These are phyloP conservation scores for Synergus laeviventris DNA, from an alignment of 2,888 invertebrate species.

Conservation along the genomic window DNA sequence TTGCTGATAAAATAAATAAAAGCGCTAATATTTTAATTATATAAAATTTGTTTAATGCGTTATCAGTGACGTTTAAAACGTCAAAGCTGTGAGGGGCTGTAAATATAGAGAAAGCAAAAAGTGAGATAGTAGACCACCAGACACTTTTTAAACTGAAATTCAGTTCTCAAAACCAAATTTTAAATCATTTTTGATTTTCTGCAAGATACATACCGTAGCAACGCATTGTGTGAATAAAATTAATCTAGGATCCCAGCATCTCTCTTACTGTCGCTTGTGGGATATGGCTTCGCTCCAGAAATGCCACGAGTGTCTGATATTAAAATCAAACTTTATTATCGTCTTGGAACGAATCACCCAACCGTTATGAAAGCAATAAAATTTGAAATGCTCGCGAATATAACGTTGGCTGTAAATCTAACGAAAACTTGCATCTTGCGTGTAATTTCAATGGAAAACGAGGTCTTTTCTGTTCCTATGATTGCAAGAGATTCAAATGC, in stretches of 20 bases:
- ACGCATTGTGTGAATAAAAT: slow-evolving; percentile 20
- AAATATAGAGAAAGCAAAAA: no score
- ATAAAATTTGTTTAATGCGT: no score
- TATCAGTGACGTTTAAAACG: no score
- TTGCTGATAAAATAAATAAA: no score
- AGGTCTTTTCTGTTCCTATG: neutral
- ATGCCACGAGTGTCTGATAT: slow-evolving; percentile 36
- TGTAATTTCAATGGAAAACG: slow-evolving; percentile 13
- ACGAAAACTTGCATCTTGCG: neutral
- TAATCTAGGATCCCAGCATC: slow-evolving; percentile 22
- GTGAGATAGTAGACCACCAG: no score
- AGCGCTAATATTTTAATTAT: no score
- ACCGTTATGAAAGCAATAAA: slow-evolving; percentile 23
- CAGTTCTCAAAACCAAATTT: neutral
- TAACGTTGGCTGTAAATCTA: slow-evolving; percentile 15
- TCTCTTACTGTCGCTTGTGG: slow-evolving; percentile 30
- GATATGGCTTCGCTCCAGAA: slow-evolving; percentile 36
- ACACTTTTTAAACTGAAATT: no score
- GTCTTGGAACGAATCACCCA: slow-evolving; percentile 23
- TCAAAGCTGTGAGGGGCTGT: no score
- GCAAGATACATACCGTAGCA: neutral
- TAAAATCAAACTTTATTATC: slow-evolving; percentile 39
- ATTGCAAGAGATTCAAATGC: slow-evolving; percentile 3
- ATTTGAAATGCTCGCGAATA: slow-evolving; percentile 18
- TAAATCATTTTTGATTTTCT: neutral